Base-by-base conservation (phyloP, 92 coral and sea anemone genomes). In the Bergia puertoricense region DNA sequence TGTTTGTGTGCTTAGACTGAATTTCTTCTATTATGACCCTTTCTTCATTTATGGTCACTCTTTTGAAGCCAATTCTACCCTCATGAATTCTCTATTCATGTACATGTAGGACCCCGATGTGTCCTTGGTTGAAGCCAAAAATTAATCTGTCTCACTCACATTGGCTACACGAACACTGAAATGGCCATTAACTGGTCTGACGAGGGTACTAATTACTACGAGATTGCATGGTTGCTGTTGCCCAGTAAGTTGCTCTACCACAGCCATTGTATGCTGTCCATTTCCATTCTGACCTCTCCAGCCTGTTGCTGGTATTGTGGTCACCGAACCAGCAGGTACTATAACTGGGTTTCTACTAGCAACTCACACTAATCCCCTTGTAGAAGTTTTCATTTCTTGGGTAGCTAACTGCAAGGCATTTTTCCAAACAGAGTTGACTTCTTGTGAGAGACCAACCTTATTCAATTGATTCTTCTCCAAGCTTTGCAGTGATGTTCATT, bases 51-150 rank as follows among this genome's bases (percentile, higher is more conserved):
- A 92, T 41, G 48, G 91, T 80, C 82, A 92, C 83, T 73, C 75
- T 72, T 23, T 14, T 79, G 76, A 85, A 71, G 13, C 71, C 69
- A 46, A 74, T 50, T 18, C 11, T 74, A 57, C 72, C 51, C 67
- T 88, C 77, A 80, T 74, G 50, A 46, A 46, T 89, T 90, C 51
- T 73, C 43, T 22, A 89, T 88, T 89, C 81, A 86, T 8, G 79
- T 20, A 50, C 86, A 18, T 92, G 93, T 15, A 92, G 89, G 57
- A 92, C 91, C 38, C 96, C 94, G 30, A 94, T 91, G 46, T 2
- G 92, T 92, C 66, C 90, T 88, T 39, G 94, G 94, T 68, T 82
- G 92, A 51, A 94, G 85, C 94, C 96, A 94, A 8, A 92, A 80
- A 73, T 30, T 30, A 30, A 30, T 94, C 92, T 18, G 86, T 85